Evolutionary conservation across 2,888 invertebrate species (phyloP).

Genomic region (Anarsia innoxiella): DNA sequence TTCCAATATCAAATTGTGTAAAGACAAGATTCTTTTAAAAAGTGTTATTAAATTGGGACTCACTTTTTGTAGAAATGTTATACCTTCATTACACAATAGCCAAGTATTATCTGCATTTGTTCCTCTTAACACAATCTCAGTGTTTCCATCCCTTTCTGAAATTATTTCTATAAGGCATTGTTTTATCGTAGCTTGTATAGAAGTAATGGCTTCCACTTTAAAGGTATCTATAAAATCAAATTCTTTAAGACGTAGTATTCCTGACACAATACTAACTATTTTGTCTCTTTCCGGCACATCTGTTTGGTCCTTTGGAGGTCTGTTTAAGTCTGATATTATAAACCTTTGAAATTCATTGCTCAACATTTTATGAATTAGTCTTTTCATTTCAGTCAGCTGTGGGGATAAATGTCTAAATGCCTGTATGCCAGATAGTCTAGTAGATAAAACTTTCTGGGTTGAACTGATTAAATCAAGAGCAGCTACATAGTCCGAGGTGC

Average conservation of each 20-base stretch:
- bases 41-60: slow-evolving; percentile 80
- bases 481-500: slow-evolving; percentile 97
- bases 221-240: slow-evolving; percentile 91
- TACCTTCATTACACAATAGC: slow-evolving; percentile 81
- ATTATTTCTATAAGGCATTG: slow-evolving; percentile 87
- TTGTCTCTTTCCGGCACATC: slow-evolving; percentile 88
- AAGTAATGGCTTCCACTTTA: slow-evolving; percentile 91
- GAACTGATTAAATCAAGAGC: slow-evolving; percentile 97
- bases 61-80: slow-evolving; percentile 78
- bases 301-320: slow-evolving; percentile 77
- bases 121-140: slow-evolving; percentile 64
- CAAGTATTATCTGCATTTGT: slow-evolving; percentile 61
- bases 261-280: slow-evolving; percentile 90
- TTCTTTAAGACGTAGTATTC: slow-evolving; percentile 89
- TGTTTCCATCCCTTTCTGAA: slow-evolving; percentile 59
- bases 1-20: slow-evolving; percentile 85
- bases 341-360: slow-evolving; percentile 95
- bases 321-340: slow-evolving; percentile 92
- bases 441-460: slow-evolving; percentile 93
- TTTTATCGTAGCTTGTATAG: slow-evolving; percentile 91
- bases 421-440: slow-evolving; percentile 93
- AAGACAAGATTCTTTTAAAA: slow-evolving; percentile 82
- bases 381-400: slow-evolving; percentile 96
- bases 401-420: slow-evolving; percentile 97
- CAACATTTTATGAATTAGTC: slow-evolving; percentile 97